A percentile compares a stretch with the other conserved stretches of the same genome.
phyloP scores from a whole-genome alignment of 2,888 invertebrate genomes.

The Volucella bombylans region DNA sequence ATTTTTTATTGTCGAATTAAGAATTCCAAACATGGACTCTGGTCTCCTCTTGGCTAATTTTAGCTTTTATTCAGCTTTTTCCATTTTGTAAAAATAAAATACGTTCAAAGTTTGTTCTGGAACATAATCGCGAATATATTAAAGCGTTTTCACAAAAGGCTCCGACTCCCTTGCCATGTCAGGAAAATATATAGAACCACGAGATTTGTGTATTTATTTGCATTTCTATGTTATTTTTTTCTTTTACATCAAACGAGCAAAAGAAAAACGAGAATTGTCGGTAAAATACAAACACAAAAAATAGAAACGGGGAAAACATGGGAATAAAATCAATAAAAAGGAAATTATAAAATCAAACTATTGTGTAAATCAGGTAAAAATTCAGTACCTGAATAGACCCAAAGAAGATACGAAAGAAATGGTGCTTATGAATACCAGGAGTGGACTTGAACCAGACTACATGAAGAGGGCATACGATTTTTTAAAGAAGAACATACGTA shows the following conservation, averaged over 20 bases:
- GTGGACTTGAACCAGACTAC: too few species aligned
- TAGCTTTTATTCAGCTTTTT: slow-evolving; percentile 9
- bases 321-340: slow-evolving; percentile 44
- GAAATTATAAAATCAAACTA: slow-evolving; percentile 54
- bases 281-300: slow-evolving; percentile 11
- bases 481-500: slow-evolving; percentile 10
- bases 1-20: slow-evolving; percentile 16
- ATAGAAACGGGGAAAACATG: slow-evolving; percentile 19
- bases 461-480: not conserved
- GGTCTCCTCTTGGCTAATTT: slow-evolving; percentile 39
- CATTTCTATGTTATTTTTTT: slow-evolving; percentile 37
- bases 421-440: too few species aligned
- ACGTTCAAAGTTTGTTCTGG: slow-evolving; percentile 49
- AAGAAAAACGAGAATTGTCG: slow-evolving; percentile 15
- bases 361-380: slow-evolving; percentile 39
- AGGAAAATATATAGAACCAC: slow-evolving; percentile 33
- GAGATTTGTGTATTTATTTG: slow-evolving; percentile 57
- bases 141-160: slow-evolving; percentile 36
- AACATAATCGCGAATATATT: slow-evolving; percentile 57
- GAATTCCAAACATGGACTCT: slow-evolving; percentile 40
- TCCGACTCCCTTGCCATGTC: slow-evolving; percentile 5
- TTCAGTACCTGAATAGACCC: not conserved
- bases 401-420: too few species aligned
- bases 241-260: slow-evolving; percentile 42
- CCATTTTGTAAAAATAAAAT: slow-evolving; percentile 31